Evolutionary conservation across 2,888 invertebrate genomes (phyloP), one percentile per base, ranked within the genome.

Genomic region (Beris chalybata): DNA sequence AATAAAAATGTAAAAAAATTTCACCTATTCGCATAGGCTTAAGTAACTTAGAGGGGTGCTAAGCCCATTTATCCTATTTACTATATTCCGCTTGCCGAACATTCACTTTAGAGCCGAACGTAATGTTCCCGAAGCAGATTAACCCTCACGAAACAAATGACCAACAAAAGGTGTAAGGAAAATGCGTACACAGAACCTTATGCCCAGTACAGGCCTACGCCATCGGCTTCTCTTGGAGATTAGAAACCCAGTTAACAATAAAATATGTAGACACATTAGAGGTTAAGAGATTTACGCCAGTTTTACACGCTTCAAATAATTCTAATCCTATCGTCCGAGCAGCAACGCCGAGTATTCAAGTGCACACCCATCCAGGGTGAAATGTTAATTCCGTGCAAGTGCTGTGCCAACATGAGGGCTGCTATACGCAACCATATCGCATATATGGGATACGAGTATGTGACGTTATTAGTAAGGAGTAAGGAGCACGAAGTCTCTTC

Each of bases 241-340:
- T 56, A 65, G 65, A 45, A 57, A 48, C 53, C 44, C 64, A 64
- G 64, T 67, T 66, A 67, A 67, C 67, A 67, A 69, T 67, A 61
- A 69, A 67, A 66, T 67, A 68, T 67, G 67, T 66, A 67, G 59
- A 68, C 66, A 66, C 67, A 70, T 66, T 68, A 66, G 68, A 70
- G 67, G 68, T 70, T 68, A 70, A 70, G 66, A 66, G 68, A 70
- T 68, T 68, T 68, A 66, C 70, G 66, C 68, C 58, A 52, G 70
- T 68, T 65, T 68, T 68, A 70, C 68, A 70, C 70, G 70, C 70
- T 70, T 70, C 68, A 65, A 70, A 68, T 70, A 70, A 70, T 66
- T 70, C 68, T 68, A 70, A 68, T 68, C 70, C 68, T 63, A 70
- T 70, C 66, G 65, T 43, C 63, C 47, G 57, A 55, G 48, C 54